phyloP scores from a whole-genome alignment of 1,140 invertebrate genomes.

The Aphelenchoides besseyi region DNA sequence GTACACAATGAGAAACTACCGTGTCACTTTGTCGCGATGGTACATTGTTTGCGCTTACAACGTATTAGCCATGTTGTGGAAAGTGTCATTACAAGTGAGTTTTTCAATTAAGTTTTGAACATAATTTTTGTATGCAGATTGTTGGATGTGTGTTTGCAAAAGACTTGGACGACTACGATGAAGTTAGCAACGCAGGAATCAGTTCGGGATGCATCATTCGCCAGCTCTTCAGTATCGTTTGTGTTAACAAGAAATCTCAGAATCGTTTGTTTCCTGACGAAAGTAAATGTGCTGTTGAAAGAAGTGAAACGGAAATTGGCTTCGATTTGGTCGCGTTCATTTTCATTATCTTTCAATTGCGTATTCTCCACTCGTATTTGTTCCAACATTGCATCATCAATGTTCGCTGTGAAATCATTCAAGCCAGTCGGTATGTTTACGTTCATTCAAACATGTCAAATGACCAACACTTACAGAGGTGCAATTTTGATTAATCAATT shows the following conservation, averaged over 20 bases:
- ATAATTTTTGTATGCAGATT: slow-evolving; percentile 37
- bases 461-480: slow-evolving; percentile 43
- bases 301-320: slow-evolving; percentile 51
- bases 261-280: neutral
- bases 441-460: neutral
- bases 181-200: neutral
- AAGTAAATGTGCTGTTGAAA: neutral
- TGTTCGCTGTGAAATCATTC: slow-evolving; percentile 58
- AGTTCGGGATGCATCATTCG: slow-evolving; percentile 49
- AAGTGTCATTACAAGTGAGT: slow-evolving; percentile 53
- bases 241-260: slow-evolving; percentile 35
- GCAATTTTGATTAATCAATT: slow-evolving; percentile 60
- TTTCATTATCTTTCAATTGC: slow-evolving; percentile 57
- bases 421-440: slow-evolving; percentile 48
- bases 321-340: slow-evolving; percentile 53
- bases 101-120: slow-evolving; percentile 2
- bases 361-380: slow-evolving; percentile 57
- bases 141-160: slow-evolving; percentile 51
- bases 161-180: neutral
- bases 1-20: slow-evolving; percentile 53
- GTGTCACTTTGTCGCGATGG: slow-evolving; percentile 47
- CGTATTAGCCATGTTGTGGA: slow-evolving; percentile 47
- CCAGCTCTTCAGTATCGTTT: slow-evolving; percentile 53
- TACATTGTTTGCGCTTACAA: slow-evolving; percentile 51
- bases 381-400: slow-evolving; percentile 62